phyloP scores from a whole-genome alignment of 2,113 vertebrate genomes.

The Rhineura floridana region DNA sequence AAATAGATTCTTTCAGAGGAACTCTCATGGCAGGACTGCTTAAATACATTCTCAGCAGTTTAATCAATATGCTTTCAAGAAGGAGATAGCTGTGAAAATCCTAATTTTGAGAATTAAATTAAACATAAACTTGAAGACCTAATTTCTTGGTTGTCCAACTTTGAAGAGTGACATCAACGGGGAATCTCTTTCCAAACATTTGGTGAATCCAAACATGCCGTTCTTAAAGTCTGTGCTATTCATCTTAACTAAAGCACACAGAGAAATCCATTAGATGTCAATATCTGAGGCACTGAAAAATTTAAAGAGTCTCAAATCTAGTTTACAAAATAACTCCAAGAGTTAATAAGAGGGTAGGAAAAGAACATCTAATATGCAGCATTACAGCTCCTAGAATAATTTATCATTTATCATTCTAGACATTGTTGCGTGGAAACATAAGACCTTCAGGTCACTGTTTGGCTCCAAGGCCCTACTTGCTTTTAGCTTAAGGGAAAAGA shows the following conservation, averaged over 20 bases:
- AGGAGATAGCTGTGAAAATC: not conserved
- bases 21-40: not conserved
- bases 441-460: constrained; percentile 3
- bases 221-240: not conserved
- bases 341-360: constrained; percentile 18
- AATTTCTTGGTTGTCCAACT: not conserved
- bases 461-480: not conserved
- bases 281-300: constrained; percentile 31
- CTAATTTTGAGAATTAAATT: constrained; percentile 16
- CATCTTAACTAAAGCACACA: constrained; percentile 20
- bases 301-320: constrained; percentile 15
- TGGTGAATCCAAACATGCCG: not conserved
- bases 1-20: constrained; percentile 1
- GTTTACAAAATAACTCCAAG: not conserved
- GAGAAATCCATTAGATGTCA: constrained; percentile 26
- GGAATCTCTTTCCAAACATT: not conserved
- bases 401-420: constrained; percentile 9
- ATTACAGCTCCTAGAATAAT: constrained; percentile 11
- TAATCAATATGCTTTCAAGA: constrained; percentile 5
- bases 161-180: not conserved
- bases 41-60: not conserved
- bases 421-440: not conserved
- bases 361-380: constrained; percentile 12
- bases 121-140: not conserved
- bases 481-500: not conserved